Evolutionary conservation across 2,797 vertebrate species (phyloP).

Genomic region (Characodon lateralis): DNA sequence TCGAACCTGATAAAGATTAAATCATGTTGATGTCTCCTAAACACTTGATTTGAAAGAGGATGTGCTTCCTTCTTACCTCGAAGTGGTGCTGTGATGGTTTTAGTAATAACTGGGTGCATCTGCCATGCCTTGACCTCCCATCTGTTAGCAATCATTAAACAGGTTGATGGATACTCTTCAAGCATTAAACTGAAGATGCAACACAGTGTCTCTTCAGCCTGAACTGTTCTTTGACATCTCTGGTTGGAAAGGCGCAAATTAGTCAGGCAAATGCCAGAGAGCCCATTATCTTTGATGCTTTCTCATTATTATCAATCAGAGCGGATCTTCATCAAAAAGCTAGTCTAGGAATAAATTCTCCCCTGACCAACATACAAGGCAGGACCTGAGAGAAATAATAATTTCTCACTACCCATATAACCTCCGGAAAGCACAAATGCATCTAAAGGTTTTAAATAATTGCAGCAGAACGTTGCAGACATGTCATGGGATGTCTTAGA

Average conservation of each 20-base stretch:
- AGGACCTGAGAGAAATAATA: not conserved
- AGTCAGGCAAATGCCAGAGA: constrained; percentile 44
- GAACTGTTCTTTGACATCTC: not conserved
- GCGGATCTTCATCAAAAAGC: constrained; percentile 17
- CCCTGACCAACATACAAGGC: not conserved
- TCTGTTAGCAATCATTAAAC: constrained; percentile 57
- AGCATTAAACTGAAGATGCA: constrained; percentile 24
- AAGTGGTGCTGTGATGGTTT: constrained; percentile 48
- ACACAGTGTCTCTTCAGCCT: constrained; percentile 17
- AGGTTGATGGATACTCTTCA: constrained; percentile 28
- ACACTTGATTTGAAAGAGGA: not conserved
- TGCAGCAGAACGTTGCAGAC: not conserved
- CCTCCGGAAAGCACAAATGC: not conserved
- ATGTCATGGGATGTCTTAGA: no score
- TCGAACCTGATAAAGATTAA: not conserved
- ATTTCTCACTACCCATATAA: not conserved
- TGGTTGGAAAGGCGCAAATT: constrained; percentile 34
- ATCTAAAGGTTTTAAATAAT: not conserved
- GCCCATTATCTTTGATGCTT: constrained; percentile 22
- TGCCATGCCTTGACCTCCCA: constrained; percentile 46
- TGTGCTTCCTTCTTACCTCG: not conserved
- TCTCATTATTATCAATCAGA: constrained; percentile 27
- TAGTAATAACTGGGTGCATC: constrained; percentile 55
- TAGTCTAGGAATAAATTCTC: constrained; percentile 3
- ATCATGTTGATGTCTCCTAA: not conserved